Base-by-base conservation (phyloP, 1,140 invertebrate genomes). In the Drosophila gunungcola region DNA sequence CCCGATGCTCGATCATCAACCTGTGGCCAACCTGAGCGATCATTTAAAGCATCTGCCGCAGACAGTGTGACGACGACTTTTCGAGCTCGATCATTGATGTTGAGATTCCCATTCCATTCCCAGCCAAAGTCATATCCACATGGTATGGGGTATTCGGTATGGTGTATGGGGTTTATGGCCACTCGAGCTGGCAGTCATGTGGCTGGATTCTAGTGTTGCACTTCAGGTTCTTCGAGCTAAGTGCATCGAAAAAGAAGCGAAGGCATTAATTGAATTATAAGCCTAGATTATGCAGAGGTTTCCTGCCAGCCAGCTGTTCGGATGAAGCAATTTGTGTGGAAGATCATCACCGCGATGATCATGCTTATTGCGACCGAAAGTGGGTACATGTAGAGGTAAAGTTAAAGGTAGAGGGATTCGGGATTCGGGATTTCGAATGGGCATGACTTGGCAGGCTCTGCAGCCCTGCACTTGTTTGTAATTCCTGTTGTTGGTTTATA, bases 261-360 rank as follows among this genome's bases (percentile, higher is more conserved):
- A 55, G 68, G 84, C 88, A 89, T 91, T 91, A 91, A 91, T 91
- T 91, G 89, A 91, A 91, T 91, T 91, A 91, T 91, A 91, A 91
- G 89, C 89, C 89, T 83, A 85, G 89, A 91, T 91, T 91, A 91
- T 91, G 90, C 79, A 84, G 80, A 91, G 89, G 91, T 91, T 91
- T 91, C 89, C 89, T 91, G 88, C 88, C 75, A 51, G 55, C 73
- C 76, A 80, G 72, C 78, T 80, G 78, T 61, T 80, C 57, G 49
- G 42, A 34, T 46, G 41, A 51, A 68, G 82, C 82, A 86, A 82
- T 83, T 82, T 82, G 82, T 81, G 78, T 81, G 73, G 63, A 86
- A 65, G 75, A 88, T 78, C 73, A 78, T 78, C 73, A 78, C 63
- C 46, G 38, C 56, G 41, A 54, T 73, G 61, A 67, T 61, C 72